Conservation (phyloP, 2,797 vertebrate species). For the Eremophila alpestris region DNA sequence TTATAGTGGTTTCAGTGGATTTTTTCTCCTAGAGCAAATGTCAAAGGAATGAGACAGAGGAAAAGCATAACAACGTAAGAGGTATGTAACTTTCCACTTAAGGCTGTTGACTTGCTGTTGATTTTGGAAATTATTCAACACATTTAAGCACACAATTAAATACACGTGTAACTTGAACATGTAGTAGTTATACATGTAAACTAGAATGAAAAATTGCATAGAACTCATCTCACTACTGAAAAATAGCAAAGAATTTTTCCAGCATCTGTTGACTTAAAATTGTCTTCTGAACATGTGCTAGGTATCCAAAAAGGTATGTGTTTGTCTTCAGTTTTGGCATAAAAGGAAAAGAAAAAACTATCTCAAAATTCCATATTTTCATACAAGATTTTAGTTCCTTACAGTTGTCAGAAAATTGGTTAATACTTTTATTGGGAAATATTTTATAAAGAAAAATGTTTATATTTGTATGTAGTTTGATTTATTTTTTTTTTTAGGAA, state of each 20-base stretch:
- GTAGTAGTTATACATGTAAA: not conserved
- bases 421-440: not conserved
- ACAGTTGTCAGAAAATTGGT: not conserved
- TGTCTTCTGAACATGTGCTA: not conserved
- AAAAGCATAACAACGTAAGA: not conserved
- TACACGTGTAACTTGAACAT: not conserved
- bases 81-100: conserved; percentile 21
- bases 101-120: not conserved
- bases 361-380: not conserved
- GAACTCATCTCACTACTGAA: not conserved
- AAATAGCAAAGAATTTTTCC: not conserved
- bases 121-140: conserved; percentile 42
- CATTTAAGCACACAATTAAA: not conserved
- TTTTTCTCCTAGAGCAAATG: not conserved
- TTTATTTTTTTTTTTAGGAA: not conserved
- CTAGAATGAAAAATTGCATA: not conserved
- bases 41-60: conserved; percentile 18
- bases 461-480: not conserved
- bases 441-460: not conserved
- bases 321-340: not conserved
- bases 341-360: not conserved
- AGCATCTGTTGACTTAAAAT: not conserved
- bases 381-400: not conserved
- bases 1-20: not conserved
- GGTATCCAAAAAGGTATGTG: not conserved